Conservation (phyloP, 2,888 invertebrate genomes). For the Lamellibrachia columna region DNA sequence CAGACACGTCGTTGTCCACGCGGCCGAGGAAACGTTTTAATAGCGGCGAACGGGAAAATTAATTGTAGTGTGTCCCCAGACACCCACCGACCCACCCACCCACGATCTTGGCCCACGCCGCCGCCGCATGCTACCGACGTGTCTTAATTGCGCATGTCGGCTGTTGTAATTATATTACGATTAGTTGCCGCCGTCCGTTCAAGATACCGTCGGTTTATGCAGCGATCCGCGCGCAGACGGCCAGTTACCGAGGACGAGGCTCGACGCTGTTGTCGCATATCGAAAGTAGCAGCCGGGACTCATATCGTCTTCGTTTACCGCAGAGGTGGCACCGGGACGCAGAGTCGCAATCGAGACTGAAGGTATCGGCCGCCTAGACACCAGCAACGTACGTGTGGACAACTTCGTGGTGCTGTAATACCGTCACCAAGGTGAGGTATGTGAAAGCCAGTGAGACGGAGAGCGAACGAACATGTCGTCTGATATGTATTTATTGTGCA, state of each 20-base stretch:
- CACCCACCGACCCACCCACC: background rate
- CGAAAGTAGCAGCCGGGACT: background rate
- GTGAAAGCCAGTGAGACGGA: background rate
- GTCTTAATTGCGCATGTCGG: slow-evolving; percentile 6
- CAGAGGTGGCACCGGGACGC: background rate
- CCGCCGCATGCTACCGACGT: background rate
- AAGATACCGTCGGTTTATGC: background rate
- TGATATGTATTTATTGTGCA: background rate
- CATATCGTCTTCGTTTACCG: background rate
- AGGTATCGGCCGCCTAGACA: background rate
- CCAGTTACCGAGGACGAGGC: background rate
- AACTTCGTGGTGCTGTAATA: background rate
- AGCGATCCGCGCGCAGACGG: background rate
- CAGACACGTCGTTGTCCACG: background rate
- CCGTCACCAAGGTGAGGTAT: background rate
- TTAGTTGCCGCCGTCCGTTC: background rate
- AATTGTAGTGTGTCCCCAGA: background rate
- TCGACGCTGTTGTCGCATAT: background rate
- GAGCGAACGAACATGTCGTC: background rate
- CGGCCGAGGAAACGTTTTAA: background rate
- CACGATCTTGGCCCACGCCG: background rate
- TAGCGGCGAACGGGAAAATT: background rate
- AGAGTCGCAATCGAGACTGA: background rate
- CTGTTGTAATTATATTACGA: slow-evolving; percentile 12
- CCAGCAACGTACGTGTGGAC: background rate